Evolutionary conservation across 2,888 invertebrate genomes (phyloP).

Genomic region (Choristoneura rosaceana): DNA sequence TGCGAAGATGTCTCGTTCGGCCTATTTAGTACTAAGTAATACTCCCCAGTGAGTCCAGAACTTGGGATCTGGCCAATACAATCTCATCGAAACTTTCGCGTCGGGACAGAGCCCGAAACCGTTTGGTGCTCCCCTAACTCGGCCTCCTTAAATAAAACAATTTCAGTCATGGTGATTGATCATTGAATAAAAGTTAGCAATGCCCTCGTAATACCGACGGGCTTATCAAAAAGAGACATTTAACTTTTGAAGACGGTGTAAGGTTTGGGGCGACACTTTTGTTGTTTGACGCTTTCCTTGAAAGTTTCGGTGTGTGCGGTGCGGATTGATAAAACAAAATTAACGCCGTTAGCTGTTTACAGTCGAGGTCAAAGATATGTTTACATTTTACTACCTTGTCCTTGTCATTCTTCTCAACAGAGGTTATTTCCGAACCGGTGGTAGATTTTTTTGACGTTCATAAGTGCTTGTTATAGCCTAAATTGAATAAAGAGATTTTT

Average conservation of each 20-base stretch:
- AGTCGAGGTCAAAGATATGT: too few relatives aligned
- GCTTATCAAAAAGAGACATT: conserved; percentile 35
- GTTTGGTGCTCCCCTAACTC: conserved; percentile 42
- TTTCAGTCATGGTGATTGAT: conserved; percentile 67
- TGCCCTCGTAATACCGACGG: conserved; percentile 10
- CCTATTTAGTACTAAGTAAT: conserved; percentile 53
- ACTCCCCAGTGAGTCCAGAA: conserved; percentile 55
- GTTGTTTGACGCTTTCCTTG: conserved; percentile 11
- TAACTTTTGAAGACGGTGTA: conserved; percentile 24
- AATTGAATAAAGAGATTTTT: too few relatives aligned
- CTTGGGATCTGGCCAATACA: conserved; percentile 80
- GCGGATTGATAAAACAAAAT: not conserved
- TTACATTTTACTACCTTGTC: too few relatives aligned
- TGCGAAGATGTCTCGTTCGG: conserved; percentile 46
- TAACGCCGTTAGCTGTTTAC: not conserved
- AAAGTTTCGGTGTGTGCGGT: not conserved
- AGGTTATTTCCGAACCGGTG: too few relatives aligned
- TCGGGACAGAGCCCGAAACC: conserved; percentile 33
- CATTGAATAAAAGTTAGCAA: conserved; percentile 58
- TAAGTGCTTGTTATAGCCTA: too few relatives aligned
- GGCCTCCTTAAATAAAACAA: conserved; percentile 61
- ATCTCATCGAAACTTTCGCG: conserved; percentile 77
- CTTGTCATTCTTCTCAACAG: too few relatives aligned
- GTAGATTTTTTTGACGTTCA: too few relatives aligned
- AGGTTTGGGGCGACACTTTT: conserved; percentile 20